Percentiles rank a stretch among this genome's conserved stretches.
phyloP scores from a whole-genome alignment of 30 jellyfish, hydroid and myxozoan species.

The Turritopsis rubra region DNA sequence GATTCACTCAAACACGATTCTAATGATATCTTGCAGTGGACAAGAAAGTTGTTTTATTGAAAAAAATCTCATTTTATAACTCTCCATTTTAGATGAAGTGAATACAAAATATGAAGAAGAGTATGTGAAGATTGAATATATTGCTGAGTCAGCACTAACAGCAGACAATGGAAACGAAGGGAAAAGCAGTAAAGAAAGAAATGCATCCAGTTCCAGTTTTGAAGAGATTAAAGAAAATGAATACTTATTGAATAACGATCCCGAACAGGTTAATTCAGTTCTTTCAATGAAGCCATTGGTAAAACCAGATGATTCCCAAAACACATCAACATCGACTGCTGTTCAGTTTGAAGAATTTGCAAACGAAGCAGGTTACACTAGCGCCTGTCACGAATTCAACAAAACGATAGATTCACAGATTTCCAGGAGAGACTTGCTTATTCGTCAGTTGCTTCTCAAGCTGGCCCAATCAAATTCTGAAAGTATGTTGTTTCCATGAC shows the following conservation, averaged over 20 bases:
- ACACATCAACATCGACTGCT: no score
- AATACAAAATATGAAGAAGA: no score
- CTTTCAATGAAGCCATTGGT: no score
- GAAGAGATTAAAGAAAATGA: neutral
- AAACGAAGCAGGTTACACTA: neutral
- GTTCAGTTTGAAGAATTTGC: neutral
- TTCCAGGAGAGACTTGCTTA: neutral
- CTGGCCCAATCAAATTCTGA: neutral
- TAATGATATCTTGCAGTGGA: neutral
- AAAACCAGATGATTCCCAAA: no score
- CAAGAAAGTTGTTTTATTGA: no score
- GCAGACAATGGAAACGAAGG: no score
- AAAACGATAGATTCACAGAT: neutral
- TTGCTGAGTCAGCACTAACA: no score
- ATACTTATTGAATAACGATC: no score
- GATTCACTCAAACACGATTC: neutral
- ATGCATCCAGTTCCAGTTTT: neutral
- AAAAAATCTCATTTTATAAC: neutral
- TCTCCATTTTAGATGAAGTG: neutral
- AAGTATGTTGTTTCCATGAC: neutral
- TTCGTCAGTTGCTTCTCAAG: neutral
- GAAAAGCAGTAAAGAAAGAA: neutral
- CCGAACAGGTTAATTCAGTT: no score
- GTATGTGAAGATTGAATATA: no score
- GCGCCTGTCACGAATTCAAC: slow-evolving; percentile 8